A percentile compares a stretch with the other conserved stretches of the same genome.
Evolutionary conservation across 2,113 vertebrate species (phyloP).

Genomic region (Crotalus helleri): DNA sequence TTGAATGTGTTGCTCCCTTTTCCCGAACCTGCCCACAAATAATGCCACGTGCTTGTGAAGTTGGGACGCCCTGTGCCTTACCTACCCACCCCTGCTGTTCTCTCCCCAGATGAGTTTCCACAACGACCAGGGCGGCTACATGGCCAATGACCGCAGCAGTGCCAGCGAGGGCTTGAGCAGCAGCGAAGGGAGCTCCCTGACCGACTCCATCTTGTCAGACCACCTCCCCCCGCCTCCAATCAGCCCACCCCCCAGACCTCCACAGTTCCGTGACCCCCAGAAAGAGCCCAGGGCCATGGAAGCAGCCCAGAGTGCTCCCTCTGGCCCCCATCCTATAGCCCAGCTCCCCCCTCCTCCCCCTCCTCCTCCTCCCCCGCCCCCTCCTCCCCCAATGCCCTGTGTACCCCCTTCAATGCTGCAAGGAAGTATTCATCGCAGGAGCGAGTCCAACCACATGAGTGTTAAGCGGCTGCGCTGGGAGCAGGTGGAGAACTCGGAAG

Average conservation of each 20-base stretch:
- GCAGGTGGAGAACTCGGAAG: constrained; percentile 96
- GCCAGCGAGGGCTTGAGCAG: constrained; percentile 87
- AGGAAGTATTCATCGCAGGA: constrained; percentile 74
- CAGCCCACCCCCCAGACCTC: constrained; percentile 76
- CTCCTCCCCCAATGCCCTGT: constrained; percentile 62
- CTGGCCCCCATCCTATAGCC: constrained; percentile 61
- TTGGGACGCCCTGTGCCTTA: neutral
- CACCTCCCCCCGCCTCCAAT: constrained; percentile 83
- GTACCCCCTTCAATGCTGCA: constrained; percentile 69
- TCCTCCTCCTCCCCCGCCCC: constrained; percentile 41
- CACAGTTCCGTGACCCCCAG: constrained; percentile 79
- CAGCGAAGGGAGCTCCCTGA: constrained; percentile 88
- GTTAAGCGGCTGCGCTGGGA: constrained; percentile 98
- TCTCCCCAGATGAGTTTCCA: constrained; percentile 91
- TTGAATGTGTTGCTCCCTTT: neutral
- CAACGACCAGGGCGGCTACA: constrained; percentile 83
- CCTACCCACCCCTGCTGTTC: neutral
- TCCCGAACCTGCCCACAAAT: neutral
- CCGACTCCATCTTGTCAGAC: constrained; percentile 88
- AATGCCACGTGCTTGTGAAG: neutral
- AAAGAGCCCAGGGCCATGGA: constrained; percentile 68
- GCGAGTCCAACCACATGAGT: constrained; percentile 92
- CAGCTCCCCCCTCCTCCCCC: constrained; percentile 58
- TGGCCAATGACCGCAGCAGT: constrained; percentile 81
- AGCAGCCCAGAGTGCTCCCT: constrained; percentile 46